Evolutionary conservation across 2,888 invertebrate species (phyloP).

Genomic region (Rhamnusium bicolor): DNA sequence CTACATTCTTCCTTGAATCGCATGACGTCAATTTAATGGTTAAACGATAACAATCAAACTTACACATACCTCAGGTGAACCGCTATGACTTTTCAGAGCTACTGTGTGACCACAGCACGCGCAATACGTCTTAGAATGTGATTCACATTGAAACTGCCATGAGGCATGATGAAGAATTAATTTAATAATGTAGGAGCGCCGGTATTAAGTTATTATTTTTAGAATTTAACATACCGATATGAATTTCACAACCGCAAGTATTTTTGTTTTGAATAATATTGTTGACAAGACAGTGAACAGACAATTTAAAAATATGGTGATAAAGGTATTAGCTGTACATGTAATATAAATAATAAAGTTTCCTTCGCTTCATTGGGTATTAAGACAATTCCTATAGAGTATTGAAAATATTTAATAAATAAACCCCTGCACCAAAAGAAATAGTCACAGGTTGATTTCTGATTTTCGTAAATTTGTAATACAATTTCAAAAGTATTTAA

Average conservation of each 20-base stretch:
- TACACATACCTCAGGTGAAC: conserved; percentile 27
- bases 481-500: too few species aligned
- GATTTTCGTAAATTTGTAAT: too few species aligned
- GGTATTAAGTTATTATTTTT: conserved; percentile 5
- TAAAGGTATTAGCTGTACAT: too few species aligned
- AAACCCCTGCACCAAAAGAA: too few species aligned
- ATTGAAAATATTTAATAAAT: too few species aligned
- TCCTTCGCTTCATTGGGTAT: too few species aligned
- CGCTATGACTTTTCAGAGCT: conserved; percentile 34
- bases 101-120: conserved; percentile 35
- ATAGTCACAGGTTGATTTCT: too few species aligned
- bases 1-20: conserved; percentile 28
- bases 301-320: not conserved
- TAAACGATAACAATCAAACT: conserved; percentile 33
- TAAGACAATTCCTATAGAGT: too few species aligned
- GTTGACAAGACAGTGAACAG: not conserved
- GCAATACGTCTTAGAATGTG: conserved; percentile 29
- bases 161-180: conserved; percentile 10
- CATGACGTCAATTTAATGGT: conserved; percentile 33
- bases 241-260: conserved; percentile 21
- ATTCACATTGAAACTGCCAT: conserved; percentile 26
- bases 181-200: conserved; percentile 24
- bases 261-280: conserved; percentile 20
- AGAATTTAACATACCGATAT: conserved; percentile 2
- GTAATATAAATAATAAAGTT: too few species aligned